phyloP scores from a whole-genome alignment of 2,888 invertebrate species.

The Tridacna gigas region DNA sequence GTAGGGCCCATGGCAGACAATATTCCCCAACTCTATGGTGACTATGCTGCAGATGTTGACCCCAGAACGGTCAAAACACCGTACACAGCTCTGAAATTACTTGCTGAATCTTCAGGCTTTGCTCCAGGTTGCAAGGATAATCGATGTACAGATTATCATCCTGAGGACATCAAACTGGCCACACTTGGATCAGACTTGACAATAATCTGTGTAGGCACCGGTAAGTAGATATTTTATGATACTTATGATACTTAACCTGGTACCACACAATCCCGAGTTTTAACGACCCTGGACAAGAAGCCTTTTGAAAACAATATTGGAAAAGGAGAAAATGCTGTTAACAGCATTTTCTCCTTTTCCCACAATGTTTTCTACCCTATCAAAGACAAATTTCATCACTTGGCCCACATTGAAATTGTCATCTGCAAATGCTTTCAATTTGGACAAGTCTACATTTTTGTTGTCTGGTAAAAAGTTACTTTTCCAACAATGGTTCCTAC shows the following conservation, averaged over 20 bases:
- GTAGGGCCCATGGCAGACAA: constrained; percentile 83
- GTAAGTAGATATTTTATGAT: constrained; percentile 61
- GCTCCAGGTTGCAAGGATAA: constrained; percentile 76
- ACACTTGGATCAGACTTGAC: constrained; percentile 70
- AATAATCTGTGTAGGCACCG: constrained; percentile 81
- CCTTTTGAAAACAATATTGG: neutral
- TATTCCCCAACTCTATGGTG: constrained; percentile 75
- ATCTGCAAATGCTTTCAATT: too few species aligned
- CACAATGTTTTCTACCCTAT: neutral
- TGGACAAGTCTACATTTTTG: too few species aligned
- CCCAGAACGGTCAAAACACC: constrained; percentile 73
- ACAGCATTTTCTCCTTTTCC: neutral
- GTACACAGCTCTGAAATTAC: constrained; percentile 65
- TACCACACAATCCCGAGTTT: neutral
- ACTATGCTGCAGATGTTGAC: constrained; percentile 75
- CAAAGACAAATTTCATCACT: too few species aligned
- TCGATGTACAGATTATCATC: constrained; percentile 70
- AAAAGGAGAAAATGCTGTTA: neutral
- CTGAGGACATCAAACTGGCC: constrained; percentile 62
- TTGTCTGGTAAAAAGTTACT: too few species aligned
- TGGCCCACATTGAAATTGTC: too few species aligned
- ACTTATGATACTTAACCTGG: neutral
- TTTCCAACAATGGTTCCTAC: too few species aligned
- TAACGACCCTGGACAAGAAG: neutral
- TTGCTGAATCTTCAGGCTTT: constrained; percentile 65